Conservation (phyloP, 2,888 invertebrate species). For the Lordiphosa fenestrarum region DNA sequence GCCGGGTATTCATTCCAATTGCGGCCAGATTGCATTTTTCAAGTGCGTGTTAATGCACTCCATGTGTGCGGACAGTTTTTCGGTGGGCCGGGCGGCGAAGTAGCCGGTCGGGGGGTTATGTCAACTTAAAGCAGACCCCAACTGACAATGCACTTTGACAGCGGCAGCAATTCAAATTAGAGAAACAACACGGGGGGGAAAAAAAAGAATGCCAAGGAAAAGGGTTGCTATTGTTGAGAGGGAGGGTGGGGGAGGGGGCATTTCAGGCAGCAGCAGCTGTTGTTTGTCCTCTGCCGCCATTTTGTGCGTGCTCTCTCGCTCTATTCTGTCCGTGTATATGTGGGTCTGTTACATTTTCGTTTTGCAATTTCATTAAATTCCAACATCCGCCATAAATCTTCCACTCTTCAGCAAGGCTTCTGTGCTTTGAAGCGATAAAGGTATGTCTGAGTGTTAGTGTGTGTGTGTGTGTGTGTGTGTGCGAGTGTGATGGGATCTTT, state of each 20-base stretch:
- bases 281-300: constrained; percentile 74
- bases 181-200: constrained; percentile 30
- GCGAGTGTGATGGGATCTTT: constrained; percentile 23
- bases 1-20: constrained; percentile 72
- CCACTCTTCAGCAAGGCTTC: constrained; percentile 76
- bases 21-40: constrained; percentile 72
- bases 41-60: constrained; percentile 70
- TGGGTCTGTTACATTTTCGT: constrained; percentile 78
- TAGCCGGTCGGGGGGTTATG: not conserved
- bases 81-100: not conserved
- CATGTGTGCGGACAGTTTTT: constrained; percentile 8
- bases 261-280: constrained; percentile 56
- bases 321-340: constrained; percentile 21
- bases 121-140: constrained; percentile 49
- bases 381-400: constrained; percentile 81
- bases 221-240: constrained; percentile 47
- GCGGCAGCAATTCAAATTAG: constrained; percentile 54
- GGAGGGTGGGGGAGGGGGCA: not conserved
- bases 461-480: constrained; percentile 27
- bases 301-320: constrained; percentile 53
- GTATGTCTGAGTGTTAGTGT: constrained; percentile 52
- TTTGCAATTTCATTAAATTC: constrained; percentile 81
- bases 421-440: constrained; percentile 75
- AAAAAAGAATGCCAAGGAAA: constrained; percentile 19
- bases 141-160: constrained; percentile 12